phyloP scores from a whole-genome alignment of 2,113 vertebrate genomes.

The Microcebus murinus region DNA sequence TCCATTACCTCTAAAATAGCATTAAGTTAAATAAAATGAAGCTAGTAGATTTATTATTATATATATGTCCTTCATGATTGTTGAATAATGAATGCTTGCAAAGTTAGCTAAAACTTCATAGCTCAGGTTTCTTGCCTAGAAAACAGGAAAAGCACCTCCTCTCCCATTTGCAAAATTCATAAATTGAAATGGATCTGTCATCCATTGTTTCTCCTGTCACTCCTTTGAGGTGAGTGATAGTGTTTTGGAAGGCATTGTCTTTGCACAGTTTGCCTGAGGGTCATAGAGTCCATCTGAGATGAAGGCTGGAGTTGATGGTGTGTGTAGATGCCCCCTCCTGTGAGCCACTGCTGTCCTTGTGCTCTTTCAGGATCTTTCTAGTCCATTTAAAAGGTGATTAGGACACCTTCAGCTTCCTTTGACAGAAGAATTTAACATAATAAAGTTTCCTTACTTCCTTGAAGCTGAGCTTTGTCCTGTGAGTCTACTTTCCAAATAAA shows the following conservation, averaged over 20 bases:
- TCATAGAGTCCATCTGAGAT: background rate
- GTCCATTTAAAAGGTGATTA: background rate
- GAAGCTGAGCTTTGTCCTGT: background rate
- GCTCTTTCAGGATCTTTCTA: background rate
- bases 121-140: background rate
- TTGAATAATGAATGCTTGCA: background rate
- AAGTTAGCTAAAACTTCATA: background rate
- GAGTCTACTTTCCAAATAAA: background rate
- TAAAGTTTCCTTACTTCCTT: background rate
- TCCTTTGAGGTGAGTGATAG: background rate
- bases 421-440: background rate
- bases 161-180: background rate
- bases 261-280: background rate
- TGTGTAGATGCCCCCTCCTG: background rate
- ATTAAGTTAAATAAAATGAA: conserved; percentile 20
- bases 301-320: background rate
- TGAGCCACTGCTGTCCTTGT: background rate
- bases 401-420: background rate
- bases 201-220: background rate
- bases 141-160: background rate
- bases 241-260: conserved; percentile 8
- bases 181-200: background rate
- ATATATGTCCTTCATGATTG: background rate
- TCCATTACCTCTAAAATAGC: background rate
- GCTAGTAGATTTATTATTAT: background rate